Evolutionary conservation across 2,888 invertebrate genomes (phyloP).

Genomic region (Cyaniris semiargus): DNA sequence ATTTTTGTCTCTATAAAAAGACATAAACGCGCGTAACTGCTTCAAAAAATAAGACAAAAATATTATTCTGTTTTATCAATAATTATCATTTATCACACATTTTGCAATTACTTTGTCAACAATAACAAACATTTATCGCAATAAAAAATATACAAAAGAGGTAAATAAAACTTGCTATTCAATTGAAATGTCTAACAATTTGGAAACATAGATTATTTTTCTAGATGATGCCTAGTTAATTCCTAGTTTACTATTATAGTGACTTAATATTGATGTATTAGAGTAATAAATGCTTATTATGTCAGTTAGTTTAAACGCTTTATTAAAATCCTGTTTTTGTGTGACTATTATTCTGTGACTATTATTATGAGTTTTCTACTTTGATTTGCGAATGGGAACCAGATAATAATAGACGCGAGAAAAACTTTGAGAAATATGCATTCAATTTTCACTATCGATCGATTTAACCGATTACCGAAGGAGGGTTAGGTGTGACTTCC

Average conservation of each 20-base stretch:
- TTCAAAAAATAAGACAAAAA: neutral
- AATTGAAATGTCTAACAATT: too few species aligned
- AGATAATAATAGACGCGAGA: conserved; percentile 58
- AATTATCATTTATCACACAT: neutral
- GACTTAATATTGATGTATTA: too few species aligned
- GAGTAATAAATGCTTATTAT: too few species aligned
- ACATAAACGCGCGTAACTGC: neutral
- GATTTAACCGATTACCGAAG: conserved; percentile 22
- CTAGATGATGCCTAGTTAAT: too few species aligned
- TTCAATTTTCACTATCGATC: conserved; percentile 25
- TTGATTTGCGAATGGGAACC: conserved; percentile 61
- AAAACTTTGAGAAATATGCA: conserved; percentile 38
- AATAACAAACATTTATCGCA: too few species aligned
- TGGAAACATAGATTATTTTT: too few species aligned
- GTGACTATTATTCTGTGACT: conserved; percentile 48
- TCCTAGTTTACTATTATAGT: too few species aligned
- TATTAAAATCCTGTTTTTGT: neutral
- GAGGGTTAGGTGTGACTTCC: neutral
- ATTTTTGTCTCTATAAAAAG: neutral
- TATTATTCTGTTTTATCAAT: neutral
- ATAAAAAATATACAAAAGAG: too few species aligned
- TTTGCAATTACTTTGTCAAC: too few species aligned
- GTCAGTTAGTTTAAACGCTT: neutral
- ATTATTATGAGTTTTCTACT: conserved; percentile 71
- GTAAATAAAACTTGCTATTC: too few species aligned